phyloP scores from a whole-genome alignment of 2,888 invertebrate species.

The Ochropleura leucogaster region DNA sequence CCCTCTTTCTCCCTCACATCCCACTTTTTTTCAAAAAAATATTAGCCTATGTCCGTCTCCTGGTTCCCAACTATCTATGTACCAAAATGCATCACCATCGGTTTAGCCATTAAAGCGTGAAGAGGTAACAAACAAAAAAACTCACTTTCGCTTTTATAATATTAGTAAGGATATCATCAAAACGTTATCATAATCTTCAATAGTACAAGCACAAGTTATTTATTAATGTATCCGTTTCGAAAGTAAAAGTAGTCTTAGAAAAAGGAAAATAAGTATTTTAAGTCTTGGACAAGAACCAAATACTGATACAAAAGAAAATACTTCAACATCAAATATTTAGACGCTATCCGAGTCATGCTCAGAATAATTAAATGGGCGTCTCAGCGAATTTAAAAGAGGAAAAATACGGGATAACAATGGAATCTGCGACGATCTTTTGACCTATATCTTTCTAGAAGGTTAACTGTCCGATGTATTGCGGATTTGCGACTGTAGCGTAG shows the following conservation, averaged over 20 bases:
- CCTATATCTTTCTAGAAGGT: conserved; percentile 71
- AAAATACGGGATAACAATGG: conserved; percentile 54
- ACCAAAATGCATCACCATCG: too few species aligned
- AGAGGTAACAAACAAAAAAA: too few species aligned
- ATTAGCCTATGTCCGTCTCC: too few species aligned
- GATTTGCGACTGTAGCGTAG: too few species aligned
- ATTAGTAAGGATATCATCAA: too few species aligned
- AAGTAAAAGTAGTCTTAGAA: conserved; percentile 16
- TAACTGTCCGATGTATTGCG: conserved; percentile 70
- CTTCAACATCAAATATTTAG: conserved; percentile 64
- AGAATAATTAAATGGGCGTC: conserved; percentile 58
- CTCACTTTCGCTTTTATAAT: too few species aligned
- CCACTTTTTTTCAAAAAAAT: too few species aligned
- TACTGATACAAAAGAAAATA: conserved; percentile 60
- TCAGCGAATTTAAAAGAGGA: conserved; percentile 57
- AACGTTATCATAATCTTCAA: conserved; percentile 11
- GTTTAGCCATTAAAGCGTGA: too few species aligned
- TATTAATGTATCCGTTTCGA: conserved; percentile 36
- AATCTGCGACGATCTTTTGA: conserved; percentile 48
- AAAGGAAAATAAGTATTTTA: conserved; percentile 50
- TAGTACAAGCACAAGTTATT: conserved; percentile 34
- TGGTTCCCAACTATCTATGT: too few species aligned
- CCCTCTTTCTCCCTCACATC: too few species aligned
- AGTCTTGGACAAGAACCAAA: conserved; percentile 61
- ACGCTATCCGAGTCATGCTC: conserved; percentile 54